Base-by-base conservation (phyloP, 92 coral and sea anemone species). In the Porites divaricata region DNA sequence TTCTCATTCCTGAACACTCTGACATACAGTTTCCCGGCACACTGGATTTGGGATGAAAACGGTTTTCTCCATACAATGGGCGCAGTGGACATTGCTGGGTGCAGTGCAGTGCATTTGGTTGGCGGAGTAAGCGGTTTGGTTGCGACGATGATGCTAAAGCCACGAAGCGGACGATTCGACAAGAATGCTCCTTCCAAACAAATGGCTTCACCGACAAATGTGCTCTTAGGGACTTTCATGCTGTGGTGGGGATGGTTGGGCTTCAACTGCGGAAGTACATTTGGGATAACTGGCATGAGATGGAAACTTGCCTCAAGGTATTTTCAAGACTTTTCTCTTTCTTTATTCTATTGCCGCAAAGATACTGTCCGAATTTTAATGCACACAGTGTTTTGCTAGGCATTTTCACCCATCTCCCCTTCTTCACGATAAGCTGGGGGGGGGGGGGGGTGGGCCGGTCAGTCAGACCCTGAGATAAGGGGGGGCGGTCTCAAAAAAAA, bases 231-330 rank as follows among this genome's bases (percentile, higher is more conserved):
- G 4, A 96, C 99, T 4, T 96, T 96, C 65, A 96, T 96, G 99
- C 22, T 96, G 26, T 96, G 98, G 99, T 96, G 99, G 98, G 98
- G 99, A 1, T 96, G 99, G 99, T 90, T 96, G 20, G 99, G 99
- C 0, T 96, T 96, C 77, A 96, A 96, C 83, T 96, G 99, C 73
- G 99, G 99, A 16, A 96, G 99, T 75, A 96, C 99, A 2, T 96
- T 96, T 87, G 99, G 99, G 3, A 91, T 94, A n/a, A 96, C 95
- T 50, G 99, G 99, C 61, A 88, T 81, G 67, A 96, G 94, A 53
- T 96, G 99, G 99, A 96, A 96, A 67, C 93, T 96, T 2, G 99
- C 98, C 15, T 91, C 96, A 52, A 96, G 99, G 98, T 95, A 81
- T 9, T 72, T 53, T 53, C 45, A 4, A 35, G 45, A 35, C 45